Conservation (phyloP, 2,888 invertebrate genomes). For the Harpalus rubripes region DNA sequence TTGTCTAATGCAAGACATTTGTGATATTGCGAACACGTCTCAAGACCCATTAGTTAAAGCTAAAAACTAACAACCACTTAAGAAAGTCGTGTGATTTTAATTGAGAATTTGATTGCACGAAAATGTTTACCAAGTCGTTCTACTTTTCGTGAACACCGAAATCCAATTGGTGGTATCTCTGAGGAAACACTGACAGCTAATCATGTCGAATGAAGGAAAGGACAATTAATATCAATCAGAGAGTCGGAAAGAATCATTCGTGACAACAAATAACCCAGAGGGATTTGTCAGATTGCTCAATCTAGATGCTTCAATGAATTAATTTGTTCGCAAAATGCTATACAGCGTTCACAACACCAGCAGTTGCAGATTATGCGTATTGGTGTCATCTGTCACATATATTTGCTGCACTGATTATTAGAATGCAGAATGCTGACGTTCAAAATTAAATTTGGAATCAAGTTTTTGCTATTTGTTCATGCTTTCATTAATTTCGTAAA, state of each 20-base stretch:
- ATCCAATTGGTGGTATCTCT: neutral
- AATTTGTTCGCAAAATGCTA: conserved; percentile 29
- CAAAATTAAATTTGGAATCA: conserved; percentile 8
- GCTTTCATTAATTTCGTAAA: too few relatives aligned
- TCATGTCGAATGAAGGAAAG: neutral
- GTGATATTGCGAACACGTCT: too few relatives aligned
- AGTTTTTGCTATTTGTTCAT: too few relatives aligned
- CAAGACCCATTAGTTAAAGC: too few relatives aligned
- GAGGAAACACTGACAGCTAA: neutral
- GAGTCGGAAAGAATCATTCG: conserved; percentile 37
- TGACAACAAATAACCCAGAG: conserved; percentile 19
- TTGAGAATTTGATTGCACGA: too few relatives aligned
- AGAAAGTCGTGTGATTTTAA: too few relatives aligned
- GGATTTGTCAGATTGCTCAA: conserved; percentile 23
- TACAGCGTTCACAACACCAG: conserved; percentile 1
- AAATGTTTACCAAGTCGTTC: neutral
- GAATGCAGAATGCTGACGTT: neutral
- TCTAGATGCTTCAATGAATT: conserved; percentile 20
- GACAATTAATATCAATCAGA: conserved; percentile 13
- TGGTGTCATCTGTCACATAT: conserved; percentile 15
- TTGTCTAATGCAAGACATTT: too few relatives aligned
- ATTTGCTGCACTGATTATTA: conserved; percentile 23
- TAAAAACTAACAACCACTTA: too few relatives aligned
- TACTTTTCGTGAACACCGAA: neutral
- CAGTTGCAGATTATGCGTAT: conserved; percentile 22